Evolutionary conservation across 2,888 invertebrate genomes (phyloP).

Genomic region (Drosophila phalerata): DNA sequence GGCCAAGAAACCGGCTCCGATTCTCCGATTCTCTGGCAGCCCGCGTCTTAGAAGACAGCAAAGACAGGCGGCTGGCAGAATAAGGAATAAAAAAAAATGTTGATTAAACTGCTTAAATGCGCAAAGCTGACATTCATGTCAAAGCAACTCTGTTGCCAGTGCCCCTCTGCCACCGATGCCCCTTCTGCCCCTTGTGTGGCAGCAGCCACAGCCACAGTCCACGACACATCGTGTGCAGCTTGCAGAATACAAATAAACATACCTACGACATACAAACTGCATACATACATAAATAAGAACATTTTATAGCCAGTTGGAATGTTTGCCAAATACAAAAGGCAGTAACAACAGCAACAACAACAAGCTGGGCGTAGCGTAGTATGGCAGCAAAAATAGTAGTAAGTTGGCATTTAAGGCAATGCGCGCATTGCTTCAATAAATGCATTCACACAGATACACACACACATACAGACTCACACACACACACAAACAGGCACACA

Average conservation of each 20-base stretch:
- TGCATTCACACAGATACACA: constrained; percentile 54
- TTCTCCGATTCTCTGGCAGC: constrained; percentile 52
- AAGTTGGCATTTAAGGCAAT: constrained; percentile 81
- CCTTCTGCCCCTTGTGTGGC: too few relatives aligned
- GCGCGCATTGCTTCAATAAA: constrained; percentile 82
- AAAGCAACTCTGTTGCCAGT: constrained; percentile 65
- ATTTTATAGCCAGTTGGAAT: constrained; percentile 78
- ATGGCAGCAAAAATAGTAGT: constrained; percentile 68
- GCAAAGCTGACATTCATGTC: constrained; percentile 83
- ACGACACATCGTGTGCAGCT: constrained; percentile 39
- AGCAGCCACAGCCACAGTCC: constrained; percentile 1
- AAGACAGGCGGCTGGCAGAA: constrained; percentile 27
- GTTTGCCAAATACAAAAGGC: constrained; percentile 67
- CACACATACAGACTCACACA: constrained; percentile 34
- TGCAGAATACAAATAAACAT: constrained; percentile 43
- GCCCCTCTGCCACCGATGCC: background rate
- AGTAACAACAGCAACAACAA: constrained; percentile 35
- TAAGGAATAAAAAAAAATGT: constrained; percentile 62
- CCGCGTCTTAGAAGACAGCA: constrained; percentile 57
- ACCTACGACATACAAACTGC: constrained; percentile 13
- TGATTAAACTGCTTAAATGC: constrained; percentile 83
- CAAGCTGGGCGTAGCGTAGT: constrained; percentile 69
- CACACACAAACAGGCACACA: constrained; percentile 47
- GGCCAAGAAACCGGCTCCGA: constrained; percentile 69
- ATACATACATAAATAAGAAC: constrained; percentile 78